These are phyloP conservation scores for Tipula vernalis DNA, from an alignment of 2,888 invertebrate genomes.

Conservation along the genomic window DNA sequence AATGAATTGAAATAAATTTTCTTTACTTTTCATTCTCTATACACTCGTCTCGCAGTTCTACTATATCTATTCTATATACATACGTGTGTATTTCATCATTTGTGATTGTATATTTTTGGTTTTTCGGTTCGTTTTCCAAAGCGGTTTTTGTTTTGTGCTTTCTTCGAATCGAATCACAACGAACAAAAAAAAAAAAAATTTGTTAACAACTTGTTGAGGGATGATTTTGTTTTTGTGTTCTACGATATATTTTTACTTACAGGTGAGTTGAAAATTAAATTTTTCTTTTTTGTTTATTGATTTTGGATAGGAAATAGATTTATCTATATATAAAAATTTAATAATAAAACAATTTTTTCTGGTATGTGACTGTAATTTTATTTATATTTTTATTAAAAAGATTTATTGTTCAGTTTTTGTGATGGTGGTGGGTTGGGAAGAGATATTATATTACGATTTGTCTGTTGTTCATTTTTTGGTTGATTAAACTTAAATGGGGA, in stretches of 20 bases:
- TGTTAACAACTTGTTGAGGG: background rate
- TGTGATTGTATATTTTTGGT: background rate
- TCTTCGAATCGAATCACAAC: background rate
- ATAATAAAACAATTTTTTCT: background rate
- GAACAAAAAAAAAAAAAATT: background rate
- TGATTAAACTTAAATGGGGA: background rate
- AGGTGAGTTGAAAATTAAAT: background rate
- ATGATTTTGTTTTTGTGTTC: background rate
- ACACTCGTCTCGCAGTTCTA: too few species aligned
- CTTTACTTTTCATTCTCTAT: background rate
- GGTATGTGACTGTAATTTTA: background rate
- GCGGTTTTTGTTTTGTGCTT: background rate
- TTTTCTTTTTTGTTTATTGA: background rate
- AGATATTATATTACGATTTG: background rate
- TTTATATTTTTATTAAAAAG: background rate
- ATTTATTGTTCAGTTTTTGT: background rate
- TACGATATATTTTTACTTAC: background rate
- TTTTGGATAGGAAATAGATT: background rate
- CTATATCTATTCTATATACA: background rate
- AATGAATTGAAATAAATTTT: conserved; percentile 1
- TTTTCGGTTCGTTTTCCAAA: background rate
- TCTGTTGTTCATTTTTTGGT: background rate
- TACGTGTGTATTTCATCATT: background rate
- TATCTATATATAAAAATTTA: background rate
- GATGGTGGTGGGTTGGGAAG: background rate